Percentiles rank a stretch among this genome's conserved stretches.
Conservation (phyloP, 2,888 invertebrate species). For the Aleiodes alternator region DNA sequence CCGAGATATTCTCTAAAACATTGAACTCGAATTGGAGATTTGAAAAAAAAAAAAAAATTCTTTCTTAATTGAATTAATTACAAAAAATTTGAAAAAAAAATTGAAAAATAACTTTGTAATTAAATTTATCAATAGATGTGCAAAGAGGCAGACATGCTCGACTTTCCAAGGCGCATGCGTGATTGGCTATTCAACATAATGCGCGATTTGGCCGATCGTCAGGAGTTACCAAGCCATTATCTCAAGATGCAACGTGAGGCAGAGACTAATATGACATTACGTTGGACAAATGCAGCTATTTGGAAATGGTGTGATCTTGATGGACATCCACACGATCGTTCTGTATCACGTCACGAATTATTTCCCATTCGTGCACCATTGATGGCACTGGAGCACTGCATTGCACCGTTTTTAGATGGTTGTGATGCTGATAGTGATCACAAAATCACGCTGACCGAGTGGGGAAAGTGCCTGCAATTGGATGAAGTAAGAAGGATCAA, state of each 20-base stretch:
- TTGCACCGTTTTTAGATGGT: slow-evolving; percentile 94
- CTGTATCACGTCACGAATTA: slow-evolving; percentile 94
- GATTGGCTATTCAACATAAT: slow-evolving; percentile 99
- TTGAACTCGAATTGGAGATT: too few species aligned
- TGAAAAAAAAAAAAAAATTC: too few species aligned
- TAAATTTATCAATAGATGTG: slow-evolving; percentile 80
- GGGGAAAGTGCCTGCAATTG: slow-evolving; percentile 92
- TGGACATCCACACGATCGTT: slow-evolving; percentile 90
- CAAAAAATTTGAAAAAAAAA: not conserved
- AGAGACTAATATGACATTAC: slow-evolving; percentile 88
- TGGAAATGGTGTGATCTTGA: slow-evolving; percentile 99
- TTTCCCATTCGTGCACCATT: slow-evolving; percentile 97
- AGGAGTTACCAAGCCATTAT: slow-evolving; percentile 89
- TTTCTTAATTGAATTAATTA: too few species aligned
- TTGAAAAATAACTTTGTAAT: not conserved
- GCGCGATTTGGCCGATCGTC: slow-evolving; percentile 93
- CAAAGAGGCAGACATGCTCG: slow-evolving; percentile 89
- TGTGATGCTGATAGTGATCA: slow-evolving; percentile 95
- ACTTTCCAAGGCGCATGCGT: slow-evolving; percentile 97
- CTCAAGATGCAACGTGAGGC: slow-evolving; percentile 92
- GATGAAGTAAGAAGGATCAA: slow-evolving; percentile 80
- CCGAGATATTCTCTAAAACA: not conserved
- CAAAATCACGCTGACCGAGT: slow-evolving; percentile 92
- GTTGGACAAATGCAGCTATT: slow-evolving; percentile 94
- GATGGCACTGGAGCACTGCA: slow-evolving; percentile 97